A percentile compares a stretch with the other conserved stretches of the same genome.
phyloP scores from a whole-genome alignment of 2,113 vertebrate genomes.

The Gallinago jamesoni region DNA sequence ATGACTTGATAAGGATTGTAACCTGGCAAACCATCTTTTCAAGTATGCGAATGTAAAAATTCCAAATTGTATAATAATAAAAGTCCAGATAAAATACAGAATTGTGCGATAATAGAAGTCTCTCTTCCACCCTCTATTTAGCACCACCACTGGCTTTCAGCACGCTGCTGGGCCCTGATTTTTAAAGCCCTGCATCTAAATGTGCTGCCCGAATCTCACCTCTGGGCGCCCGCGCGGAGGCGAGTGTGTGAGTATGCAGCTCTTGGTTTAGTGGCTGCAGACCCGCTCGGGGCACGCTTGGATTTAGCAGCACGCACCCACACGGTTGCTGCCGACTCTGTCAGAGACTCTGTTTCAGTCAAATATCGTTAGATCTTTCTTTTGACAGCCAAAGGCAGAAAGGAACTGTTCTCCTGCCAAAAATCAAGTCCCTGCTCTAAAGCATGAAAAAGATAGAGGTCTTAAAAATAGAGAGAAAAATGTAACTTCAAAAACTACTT shows the following conservation, averaged over 20 bases:
- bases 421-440: background rate
- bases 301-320: background rate
- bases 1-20: background rate
- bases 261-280: background rate
- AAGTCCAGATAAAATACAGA: background rate
- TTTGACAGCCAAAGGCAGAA: conserved; percentile 28
- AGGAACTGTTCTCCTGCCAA: conserved; percentile 7
- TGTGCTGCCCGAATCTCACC: background rate
- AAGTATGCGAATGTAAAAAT: background rate
- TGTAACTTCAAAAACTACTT: background rate
- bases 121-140: background rate
- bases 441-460: background rate
- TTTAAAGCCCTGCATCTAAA: background rate
- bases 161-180: background rate
- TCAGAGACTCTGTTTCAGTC: background rate
- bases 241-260: background rate
- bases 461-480: conserved; percentile 17
- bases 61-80: background rate
- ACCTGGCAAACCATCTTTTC: background rate
- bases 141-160: background rate
- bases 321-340: background rate
- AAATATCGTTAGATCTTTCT: background rate
- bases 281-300: fast-evolving
- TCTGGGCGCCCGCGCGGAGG: background rate
- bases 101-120: background rate